phyloP scores from a whole-genome alignment of 2,888 invertebrate genomes.

The Perizoma flavofasciatum region DNA sequence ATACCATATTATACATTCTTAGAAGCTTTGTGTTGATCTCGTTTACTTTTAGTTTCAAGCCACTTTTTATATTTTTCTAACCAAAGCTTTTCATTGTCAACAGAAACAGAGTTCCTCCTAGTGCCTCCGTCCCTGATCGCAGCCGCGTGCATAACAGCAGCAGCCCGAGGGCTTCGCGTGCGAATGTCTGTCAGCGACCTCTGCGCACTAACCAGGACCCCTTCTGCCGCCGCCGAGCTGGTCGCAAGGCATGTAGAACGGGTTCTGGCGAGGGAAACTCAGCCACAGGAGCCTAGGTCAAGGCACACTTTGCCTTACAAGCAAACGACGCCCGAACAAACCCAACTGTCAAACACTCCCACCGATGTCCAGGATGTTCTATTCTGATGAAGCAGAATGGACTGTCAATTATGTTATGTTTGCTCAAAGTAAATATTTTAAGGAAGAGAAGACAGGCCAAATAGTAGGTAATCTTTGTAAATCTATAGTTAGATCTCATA shows the following conservation, averaged over 20 bases:
- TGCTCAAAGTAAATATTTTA: constrained; percentile 3
- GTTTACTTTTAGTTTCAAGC: not conserved
- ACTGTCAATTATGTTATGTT: constrained; percentile 1
- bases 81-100: constrained; percentile 51
- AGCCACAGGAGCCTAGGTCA: constrained; percentile 72
- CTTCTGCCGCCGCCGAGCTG: constrained; percentile 79
- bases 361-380: constrained; percentile 86
- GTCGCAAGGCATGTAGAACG: constrained; percentile 84
- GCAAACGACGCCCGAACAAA: constrained; percentile 62
- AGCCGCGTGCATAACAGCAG: constrained; percentile 87
- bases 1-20: not conserved
- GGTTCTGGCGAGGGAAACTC: constrained; percentile 83
- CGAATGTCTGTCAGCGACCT: constrained; percentile 72
- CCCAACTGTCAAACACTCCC: constrained; percentile 83
- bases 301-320: constrained; percentile 61
- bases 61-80: constrained; percentile 6
- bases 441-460: not conserved
- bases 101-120: constrained; percentile 89
- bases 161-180: constrained; percentile 85
- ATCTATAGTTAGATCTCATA: constrained; percentile 15
- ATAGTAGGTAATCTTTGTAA: not conserved
- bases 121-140: constrained; percentile 89
- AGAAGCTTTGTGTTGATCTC: not conserved
- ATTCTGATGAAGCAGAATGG: constrained; percentile 62
- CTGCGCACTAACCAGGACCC: constrained; percentile 76